These are phyloP conservation scores for Neogobius melanostomus DNA, from an alignment of 2,113 vertebrate genomes.

Conservation along the genomic window DNA sequence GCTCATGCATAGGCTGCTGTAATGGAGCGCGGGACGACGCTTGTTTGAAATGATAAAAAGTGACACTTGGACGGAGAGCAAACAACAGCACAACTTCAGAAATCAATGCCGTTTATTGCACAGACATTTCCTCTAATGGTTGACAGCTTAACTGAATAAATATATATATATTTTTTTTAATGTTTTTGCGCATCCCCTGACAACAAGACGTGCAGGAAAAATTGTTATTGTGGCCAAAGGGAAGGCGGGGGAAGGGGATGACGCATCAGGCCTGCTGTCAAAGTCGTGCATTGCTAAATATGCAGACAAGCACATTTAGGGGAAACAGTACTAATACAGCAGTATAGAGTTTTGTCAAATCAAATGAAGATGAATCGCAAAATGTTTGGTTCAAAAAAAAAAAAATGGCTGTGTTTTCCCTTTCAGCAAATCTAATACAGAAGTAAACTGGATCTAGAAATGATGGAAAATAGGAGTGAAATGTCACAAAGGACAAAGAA, in stretches of 20 bases:
- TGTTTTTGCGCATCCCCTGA: slow-evolving; percentile 16
- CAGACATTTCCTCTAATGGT: slow-evolving; percentile 28
- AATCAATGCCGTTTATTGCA: slow-evolving; percentile 42
- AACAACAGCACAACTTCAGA: slow-evolving; percentile 41
- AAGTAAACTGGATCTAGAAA: not conserved
- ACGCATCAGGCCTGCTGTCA: slow-evolving; percentile 43
- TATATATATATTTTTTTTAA: slow-evolving; percentile 41
- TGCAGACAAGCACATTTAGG: not conserved
- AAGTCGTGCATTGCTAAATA: slow-evolving; percentile 24
- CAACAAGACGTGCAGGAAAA: slow-evolving; percentile 49
- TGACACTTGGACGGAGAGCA: slow-evolving; percentile 34
- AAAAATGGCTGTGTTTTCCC: not conserved
- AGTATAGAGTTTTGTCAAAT: not conserved
- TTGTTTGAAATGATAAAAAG: slow-evolving; percentile 53
- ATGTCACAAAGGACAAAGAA: not conserved
- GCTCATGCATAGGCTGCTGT: not conserved
- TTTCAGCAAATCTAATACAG: too few relatives aligned
- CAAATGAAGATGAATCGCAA: slow-evolving; percentile 4
- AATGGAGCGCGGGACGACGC: slow-evolving; percentile 7
- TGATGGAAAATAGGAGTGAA: not conserved
- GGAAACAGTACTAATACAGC: not conserved
- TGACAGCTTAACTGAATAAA: slow-evolving; percentile 50
- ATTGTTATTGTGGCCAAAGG: slow-evolving; percentile 30
- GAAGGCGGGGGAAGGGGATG: slow-evolving; percentile 21
- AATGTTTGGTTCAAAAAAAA: not conserved